Conservation (phyloP, 1,140 invertebrate species). For the Pararge aegeria region DNA sequence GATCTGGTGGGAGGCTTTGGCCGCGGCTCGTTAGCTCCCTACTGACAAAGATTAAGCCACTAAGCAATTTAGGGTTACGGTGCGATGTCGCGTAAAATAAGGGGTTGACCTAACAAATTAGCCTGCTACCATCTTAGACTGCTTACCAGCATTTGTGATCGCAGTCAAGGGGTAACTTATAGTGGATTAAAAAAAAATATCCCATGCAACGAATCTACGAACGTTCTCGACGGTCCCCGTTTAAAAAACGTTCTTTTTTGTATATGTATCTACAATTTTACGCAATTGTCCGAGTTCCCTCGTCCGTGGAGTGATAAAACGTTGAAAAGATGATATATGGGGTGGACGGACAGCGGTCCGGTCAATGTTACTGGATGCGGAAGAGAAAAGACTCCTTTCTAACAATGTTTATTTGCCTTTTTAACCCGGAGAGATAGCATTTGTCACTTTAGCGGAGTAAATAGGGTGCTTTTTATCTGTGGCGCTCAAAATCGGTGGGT, state of each 20-base stretch:
- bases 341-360: slow-evolving; percentile 44
- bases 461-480: slow-evolving; percentile 23
- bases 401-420: slow-evolving; percentile 46
- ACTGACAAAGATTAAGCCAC: too few relatives aligned
- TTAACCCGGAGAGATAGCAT: slow-evolving; percentile 36
- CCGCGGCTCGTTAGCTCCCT: too few relatives aligned
- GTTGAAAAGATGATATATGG: slow-evolving; percentile 69
- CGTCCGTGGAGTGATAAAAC: slow-evolving; percentile 55
- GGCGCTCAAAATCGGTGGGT: slow-evolving; percentile 5
- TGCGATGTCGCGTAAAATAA: too few relatives aligned
- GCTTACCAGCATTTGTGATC: too few relatives aligned
- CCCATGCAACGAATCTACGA: background rate
- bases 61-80: too few relatives aligned
- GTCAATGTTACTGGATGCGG: slow-evolving; percentile 40
- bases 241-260: slow-evolving; percentile 24
- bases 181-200: too few relatives aligned
- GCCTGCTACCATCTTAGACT: too few relatives aligned
- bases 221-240: slow-evolving; percentile 5
- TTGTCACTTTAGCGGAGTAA: slow-evolving; percentile 31
- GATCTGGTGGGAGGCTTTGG: too few relatives aligned
- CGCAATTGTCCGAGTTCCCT: slow-evolving; percentile 56
- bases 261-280: slow-evolving; percentile 29
- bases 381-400: slow-evolving; percentile 37
- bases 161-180: too few relatives aligned
- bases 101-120: too few relatives aligned